Evolutionary conservation across 2,797 vertebrate species (phyloP).

Genomic region (Chanos chanos): DNA sequence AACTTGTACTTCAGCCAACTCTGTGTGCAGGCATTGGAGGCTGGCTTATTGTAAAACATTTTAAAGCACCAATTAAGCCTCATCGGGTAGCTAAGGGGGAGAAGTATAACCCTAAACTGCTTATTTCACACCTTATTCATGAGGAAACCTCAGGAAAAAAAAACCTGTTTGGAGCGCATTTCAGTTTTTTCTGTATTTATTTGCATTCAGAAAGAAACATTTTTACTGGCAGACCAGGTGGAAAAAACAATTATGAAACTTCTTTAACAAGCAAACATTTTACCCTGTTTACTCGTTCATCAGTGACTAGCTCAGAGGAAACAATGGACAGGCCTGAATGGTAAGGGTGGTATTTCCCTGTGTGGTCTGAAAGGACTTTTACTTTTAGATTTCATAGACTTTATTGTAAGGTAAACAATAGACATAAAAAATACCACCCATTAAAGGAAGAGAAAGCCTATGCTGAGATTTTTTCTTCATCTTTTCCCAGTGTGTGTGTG

Average conservation of each 20-base stretch:
- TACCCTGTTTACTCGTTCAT: constrained; percentile 40
- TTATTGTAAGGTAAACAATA: constrained; percentile 42
- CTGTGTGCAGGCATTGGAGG: constrained; percentile 58
- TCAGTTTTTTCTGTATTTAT: constrained; percentile 35
- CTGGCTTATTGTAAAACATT: constrained; percentile 63
- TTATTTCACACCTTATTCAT: constrained; percentile 54
- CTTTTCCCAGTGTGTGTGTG: constrained; percentile 24
- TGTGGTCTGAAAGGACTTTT: constrained; percentile 6
- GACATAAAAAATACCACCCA: constrained; percentile 27
- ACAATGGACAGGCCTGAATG: constrained; percentile 14
- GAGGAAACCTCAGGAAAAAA: constrained; percentile 45
- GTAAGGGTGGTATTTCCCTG: constrained; percentile 14
- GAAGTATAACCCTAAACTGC: constrained; percentile 31
- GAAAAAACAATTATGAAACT: constrained; percentile 49
- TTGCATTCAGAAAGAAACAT: constrained; percentile 43
- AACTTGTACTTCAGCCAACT: constrained; percentile 52
- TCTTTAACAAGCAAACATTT: constrained; percentile 33
- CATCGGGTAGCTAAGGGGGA: constrained; percentile 43
- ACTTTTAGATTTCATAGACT: constrained; percentile 19
- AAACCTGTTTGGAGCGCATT: constrained; percentile 38
- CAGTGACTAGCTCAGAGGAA: constrained; percentile 15
- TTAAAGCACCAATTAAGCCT: constrained; percentile 62
- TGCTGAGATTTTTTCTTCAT: constrained; percentile 26
- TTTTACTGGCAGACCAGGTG: constrained; percentile 41
- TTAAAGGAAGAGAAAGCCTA: constrained; percentile 30